phyloP scores from a whole-genome alignment of 1,140 invertebrate species.

The Spodoptera litura region DNA sequence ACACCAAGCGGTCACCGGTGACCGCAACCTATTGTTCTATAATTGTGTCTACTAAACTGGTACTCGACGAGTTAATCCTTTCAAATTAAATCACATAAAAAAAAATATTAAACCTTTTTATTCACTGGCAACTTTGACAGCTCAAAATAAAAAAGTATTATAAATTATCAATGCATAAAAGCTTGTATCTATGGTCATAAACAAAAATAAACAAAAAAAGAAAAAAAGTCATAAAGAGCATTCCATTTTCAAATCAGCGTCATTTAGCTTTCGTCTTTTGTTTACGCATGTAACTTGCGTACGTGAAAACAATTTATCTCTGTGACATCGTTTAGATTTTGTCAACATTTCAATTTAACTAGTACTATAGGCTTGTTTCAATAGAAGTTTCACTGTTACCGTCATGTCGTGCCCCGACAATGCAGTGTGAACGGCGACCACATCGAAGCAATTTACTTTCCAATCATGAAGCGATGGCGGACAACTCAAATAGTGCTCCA shows the following conservation, averaged over 20 bases:
- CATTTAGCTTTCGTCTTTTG: background rate
- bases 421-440: constrained; percentile 53
- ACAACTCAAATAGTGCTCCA: constrained; percentile 54
- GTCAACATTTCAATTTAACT: constrained; percentile 3
- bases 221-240: background rate
- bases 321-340: too few relatives aligned
- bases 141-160: too few relatives aligned
- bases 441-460: constrained; percentile 77
- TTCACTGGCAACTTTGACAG: background rate
- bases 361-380: background rate
- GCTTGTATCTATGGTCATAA: too few relatives aligned
- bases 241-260: background rate
- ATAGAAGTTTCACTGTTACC: constrained; percentile 11
- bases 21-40: too few relatives aligned
- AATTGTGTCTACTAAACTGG: too few relatives aligned
- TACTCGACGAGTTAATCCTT: too few relatives aligned
- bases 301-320: too few relatives aligned
- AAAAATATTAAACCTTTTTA: background rate
- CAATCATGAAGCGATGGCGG: constrained; percentile 62
- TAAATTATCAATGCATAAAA: too few relatives aligned
- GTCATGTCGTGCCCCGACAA: constrained; percentile 38
- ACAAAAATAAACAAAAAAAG: too few relatives aligned
- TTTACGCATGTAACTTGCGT: background rate
- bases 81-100: too few relatives aligned
- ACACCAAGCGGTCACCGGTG: too few relatives aligned